Percentiles rank a stretch among this genome's conserved stretches.
phyloP scores from a whole-genome alignment of 2,888 invertebrate species.

The Lochmaea capreae region DNA sequence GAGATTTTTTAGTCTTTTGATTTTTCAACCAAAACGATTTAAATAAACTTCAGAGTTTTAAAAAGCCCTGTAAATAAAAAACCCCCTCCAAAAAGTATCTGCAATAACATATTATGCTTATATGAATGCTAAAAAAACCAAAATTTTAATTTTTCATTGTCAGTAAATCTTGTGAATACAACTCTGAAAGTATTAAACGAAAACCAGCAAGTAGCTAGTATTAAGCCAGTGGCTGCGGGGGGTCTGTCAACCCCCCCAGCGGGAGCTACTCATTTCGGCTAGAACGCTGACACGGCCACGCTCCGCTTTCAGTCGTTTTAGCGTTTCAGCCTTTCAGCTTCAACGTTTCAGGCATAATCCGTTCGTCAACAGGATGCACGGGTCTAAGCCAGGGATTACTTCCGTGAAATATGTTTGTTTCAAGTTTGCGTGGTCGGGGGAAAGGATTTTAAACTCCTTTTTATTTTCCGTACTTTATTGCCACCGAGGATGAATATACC shows the following conservation, averaged over 20 bases:
- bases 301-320: slow-evolving; percentile 18
- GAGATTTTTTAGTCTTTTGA: too few relatives aligned
- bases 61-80: too few relatives aligned
- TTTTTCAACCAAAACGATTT: too few relatives aligned
- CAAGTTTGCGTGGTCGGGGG: slow-evolving; percentile 33
- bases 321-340: slow-evolving; percentile 24
- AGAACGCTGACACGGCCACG: slow-evolving; percentile 37
- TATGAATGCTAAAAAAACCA: too few relatives aligned
- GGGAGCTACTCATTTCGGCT: slow-evolving; percentile 40
- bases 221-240: slow-evolving; percentile 30
- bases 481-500: neutral
- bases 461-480: slow-evolving; percentile 11
- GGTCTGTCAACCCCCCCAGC: slow-evolving; percentile 29
- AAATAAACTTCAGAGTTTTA: too few relatives aligned
- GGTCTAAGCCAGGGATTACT: slow-evolving; percentile 56
- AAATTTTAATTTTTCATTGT: neutral
- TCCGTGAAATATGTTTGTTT: slow-evolving; percentile 57
- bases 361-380: slow-evolving; percentile 60
- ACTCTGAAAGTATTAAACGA: slow-evolving; percentile 17
- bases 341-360: slow-evolving; percentile 57
- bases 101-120: too few relatives aligned
- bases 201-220: slow-evolving; percentile 16
- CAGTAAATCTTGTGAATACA: slow-evolving; percentile 15
- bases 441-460: slow-evolving; percentile 28
- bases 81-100: too few relatives aligned